phyloP scores from a whole-genome alignment of 2,888 invertebrate species.

The Hirtodrosophila alboralis region DNA sequence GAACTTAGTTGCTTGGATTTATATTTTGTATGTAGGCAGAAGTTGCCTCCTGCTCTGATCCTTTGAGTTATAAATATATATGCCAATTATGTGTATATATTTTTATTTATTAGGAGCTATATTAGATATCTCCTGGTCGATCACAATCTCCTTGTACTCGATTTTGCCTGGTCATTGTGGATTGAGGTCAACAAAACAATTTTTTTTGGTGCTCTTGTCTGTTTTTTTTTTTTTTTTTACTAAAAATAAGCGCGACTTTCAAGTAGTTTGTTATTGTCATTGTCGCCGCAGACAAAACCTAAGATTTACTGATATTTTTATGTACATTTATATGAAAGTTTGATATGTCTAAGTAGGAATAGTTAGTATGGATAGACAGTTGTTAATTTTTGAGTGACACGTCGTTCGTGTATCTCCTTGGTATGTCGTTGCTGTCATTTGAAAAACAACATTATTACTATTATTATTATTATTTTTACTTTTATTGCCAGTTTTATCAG shows the following conservation, averaged over 20 bases:
- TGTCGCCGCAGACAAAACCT: constrained; percentile 7
- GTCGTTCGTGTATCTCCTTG: constrained; percentile 22
- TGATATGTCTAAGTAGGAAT: constrained; percentile 13
- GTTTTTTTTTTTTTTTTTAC: too few relatives aligned
- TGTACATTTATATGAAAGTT: background rate
- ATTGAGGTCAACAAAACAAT: constrained; percentile 54
- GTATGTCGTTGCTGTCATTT: constrained; percentile 35
- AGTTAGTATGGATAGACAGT: constrained; percentile 8
- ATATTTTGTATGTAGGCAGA: too few relatives aligned
- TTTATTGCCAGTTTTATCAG: constrained; percentile 66
- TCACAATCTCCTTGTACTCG: constrained; percentile 3
- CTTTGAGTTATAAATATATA: too few relatives aligned
- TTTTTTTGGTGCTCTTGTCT: constrained; percentile 17
- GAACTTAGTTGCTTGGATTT: too few relatives aligned
- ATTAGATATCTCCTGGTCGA: too few relatives aligned
- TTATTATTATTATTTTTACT: constrained; percentile 67
- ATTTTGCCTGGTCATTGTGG: constrained; percentile 47
- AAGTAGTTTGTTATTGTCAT: constrained; percentile 62
- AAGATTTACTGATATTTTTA: constrained; percentile 2
- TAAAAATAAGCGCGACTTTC: constrained; percentile 54
- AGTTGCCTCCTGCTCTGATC: too few relatives aligned
- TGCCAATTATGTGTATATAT: too few relatives aligned
- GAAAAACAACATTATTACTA: constrained; percentile 64
- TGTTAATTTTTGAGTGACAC: constrained; percentile 45
- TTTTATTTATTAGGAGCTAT: too few relatives aligned